Base-by-base conservation (phyloP, 1,140 invertebrate genomes). In the Achatina immaculata region DNA sequence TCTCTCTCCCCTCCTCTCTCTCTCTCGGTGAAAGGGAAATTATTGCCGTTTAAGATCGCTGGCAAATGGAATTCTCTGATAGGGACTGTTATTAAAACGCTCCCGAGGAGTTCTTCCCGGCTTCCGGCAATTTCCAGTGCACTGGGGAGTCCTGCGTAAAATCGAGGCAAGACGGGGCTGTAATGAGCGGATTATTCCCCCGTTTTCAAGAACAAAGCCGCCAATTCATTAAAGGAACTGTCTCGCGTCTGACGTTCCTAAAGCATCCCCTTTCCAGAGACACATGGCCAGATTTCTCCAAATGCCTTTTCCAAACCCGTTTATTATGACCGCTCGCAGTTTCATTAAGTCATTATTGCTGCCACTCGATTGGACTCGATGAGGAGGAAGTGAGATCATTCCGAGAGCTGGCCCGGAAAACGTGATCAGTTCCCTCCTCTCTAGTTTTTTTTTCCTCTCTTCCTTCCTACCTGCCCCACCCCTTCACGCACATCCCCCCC, bases 51-150 rank as follows among this genome's bases (percentile, higher is more conserved):
- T 77, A 77, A 77, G 55, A 36, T 40, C 51, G 36, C 74, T 65
- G 1, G 51, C 74, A 77, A 77, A 77, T 77, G 74, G 74, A 77
- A 65, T 77, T 77, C 55, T 4, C 42, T 77, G 74, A 77, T 77
- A 77, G 74, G 36, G 55, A 65, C 55, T 0, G 55, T 34, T 77
- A 65, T 77, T 77, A 77, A 62, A 77, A 65, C 55, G 74, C 36
- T 24, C 38, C 4, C 51, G 0, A 38, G 48, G 9, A 65, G 73
- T 36, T 65, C 74, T 36, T 77, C 55, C 51, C 21, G 36, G 38
- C 74, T 38, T 77, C 74, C 74, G 51, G 74, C 34, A 19, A 77
- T 58, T 77, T 77, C n/a, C 55, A 51, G 74, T 77, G 74, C 74
- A 77, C n/a, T 51, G 14, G 74, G 24, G 38, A 77, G 31, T 58